Evolutionary conservation across 2,888 invertebrate species (phyloP).

Genomic region (Stenodema calcarata): DNA sequence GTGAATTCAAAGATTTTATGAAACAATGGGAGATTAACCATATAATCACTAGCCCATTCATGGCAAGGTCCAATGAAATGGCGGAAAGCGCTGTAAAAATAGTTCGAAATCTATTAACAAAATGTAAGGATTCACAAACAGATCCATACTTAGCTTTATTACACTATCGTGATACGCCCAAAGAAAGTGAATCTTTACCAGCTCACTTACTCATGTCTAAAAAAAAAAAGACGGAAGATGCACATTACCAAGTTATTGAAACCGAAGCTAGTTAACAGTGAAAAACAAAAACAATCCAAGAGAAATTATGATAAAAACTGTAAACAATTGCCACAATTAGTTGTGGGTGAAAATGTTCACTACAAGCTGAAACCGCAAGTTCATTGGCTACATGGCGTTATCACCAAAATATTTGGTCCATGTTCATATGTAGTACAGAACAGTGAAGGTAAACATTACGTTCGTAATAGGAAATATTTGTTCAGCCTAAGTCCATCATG

Average conservation of each 20-base stretch:
- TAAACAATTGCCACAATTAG: background rate
- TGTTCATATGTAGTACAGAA: background rate
- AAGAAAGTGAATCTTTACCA: too few species aligned
- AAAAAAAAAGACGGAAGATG: too few species aligned
- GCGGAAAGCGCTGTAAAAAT: slow-evolving; percentile 31
- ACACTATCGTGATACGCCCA: slow-evolving; percentile 26
- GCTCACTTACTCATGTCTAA: too few species aligned
- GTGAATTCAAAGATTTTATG: slow-evolving; percentile 1
- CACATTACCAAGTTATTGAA: too few species aligned
- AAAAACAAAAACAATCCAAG: too few species aligned
- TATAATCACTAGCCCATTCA: background rate
- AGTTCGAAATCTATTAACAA: slow-evolving; percentile 10
- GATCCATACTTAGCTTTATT: background rate
- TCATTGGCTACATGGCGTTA: background rate
- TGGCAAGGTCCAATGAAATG: slow-evolving; percentile 1
- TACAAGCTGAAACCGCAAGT: background rate
- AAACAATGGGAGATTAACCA: slow-evolving; percentile 17
- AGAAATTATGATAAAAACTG: too few species aligned
- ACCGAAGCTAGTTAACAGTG: too few species aligned
- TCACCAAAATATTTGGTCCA: background rate
- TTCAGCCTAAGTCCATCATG: background rate
- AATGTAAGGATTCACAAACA: too few species aligned
- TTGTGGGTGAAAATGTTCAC: background rate
- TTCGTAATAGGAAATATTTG: background rate
- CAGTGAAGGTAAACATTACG: background rate